Evolutionary conservation across 2,888 invertebrate genomes (phyloP).

Genomic region (Abscondita cerata): DNA sequence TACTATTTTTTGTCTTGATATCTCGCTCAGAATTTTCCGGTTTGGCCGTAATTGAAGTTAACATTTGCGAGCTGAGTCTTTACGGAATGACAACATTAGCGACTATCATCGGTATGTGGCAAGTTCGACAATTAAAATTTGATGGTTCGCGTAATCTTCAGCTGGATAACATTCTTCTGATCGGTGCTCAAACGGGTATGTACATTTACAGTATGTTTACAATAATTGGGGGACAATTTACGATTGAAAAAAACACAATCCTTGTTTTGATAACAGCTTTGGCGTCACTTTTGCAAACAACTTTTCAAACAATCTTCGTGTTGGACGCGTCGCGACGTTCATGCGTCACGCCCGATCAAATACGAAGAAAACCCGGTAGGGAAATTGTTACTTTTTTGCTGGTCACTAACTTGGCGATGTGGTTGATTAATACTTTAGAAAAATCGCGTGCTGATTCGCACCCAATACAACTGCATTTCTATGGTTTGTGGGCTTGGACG

Average conservation of each 20-base stretch:
- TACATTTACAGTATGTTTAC: conserved; percentile 94
- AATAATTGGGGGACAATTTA: conserved; percentile 91
- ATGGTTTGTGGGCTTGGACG: conserved; percentile 94
- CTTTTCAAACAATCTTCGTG: conserved; percentile 90
- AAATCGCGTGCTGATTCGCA: conserved; percentile 91
- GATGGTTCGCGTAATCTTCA: conserved; percentile 83
- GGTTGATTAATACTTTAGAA: conserved; percentile 92
- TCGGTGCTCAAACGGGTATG: conserved; percentile 93
- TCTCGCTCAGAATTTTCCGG: conserved; percentile 80
- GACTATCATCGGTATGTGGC: conserved; percentile 86
- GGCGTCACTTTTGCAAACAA: conserved; percentile 86
- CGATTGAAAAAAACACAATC: conserved; percentile 79
- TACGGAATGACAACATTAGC: conserved; percentile 88
- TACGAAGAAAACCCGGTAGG: conserved; percentile 86
- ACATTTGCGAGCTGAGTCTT: conserved; percentile 85
- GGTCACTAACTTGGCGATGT: conserved; percentile 91
- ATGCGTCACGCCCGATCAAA: conserved; percentile 81
- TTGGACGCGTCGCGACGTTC: conserved; percentile 87
- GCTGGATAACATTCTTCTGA: conserved; percentile 87
- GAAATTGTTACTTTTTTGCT: conserved; percentile 93
- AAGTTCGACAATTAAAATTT: conserved; percentile 84
- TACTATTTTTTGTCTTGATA: conserved; percentile 89
- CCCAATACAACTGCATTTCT: conserved; percentile 90
- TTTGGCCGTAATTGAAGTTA: conserved; percentile 86
- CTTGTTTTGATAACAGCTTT: conserved; percentile 84